Base-by-base conservation (phyloP, 2,888 invertebrate species). In the Brassicogethes aeneus region DNA sequence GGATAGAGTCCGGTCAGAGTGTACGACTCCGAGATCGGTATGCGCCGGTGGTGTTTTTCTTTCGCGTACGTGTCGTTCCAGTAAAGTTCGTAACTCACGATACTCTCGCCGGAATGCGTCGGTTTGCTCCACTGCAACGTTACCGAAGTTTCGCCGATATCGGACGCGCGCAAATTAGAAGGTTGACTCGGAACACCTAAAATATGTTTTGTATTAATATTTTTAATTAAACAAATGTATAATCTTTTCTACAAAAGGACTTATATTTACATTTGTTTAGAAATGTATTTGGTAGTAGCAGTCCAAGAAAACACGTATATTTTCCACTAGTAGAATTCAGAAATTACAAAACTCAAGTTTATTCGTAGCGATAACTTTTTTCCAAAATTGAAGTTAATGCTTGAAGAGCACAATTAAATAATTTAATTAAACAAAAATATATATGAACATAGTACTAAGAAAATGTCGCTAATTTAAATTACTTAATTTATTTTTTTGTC, bases 11-110 rank as follows among this genome's bases (percentile, higher is more conserved):
- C 88, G 55, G 84, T 85, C 56, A 97, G 76, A 15, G 85, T 87
- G 74, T 91, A 94, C 16, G 82, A 80, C 66, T 91, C 89, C 14
- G 82, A 79, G 50, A 86, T 84, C 17, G 85, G 82, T 61, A 91
- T 88, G 58, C 84, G 81, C 59, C 88, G 80, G 64, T 85, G 85
- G 69, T 87, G 86, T 64, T 84, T 84, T 65, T 88, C 86, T 75
- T 89, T 85, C 39, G 90, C 89, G 61, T 91, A 92, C 16, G 93
- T 92, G 65, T 93, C 93, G 72, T 96, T 97, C 91, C 93, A 96
- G 68, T 94, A 95, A 15, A 97, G 77, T 70, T 93, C 93, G 70
- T 96, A 97, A 61, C 90, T 89, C 52, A 90, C 83, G 64, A 96
- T 93, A 68, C 86, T 90, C 68, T 93, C 92, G 47, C 89, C 87